A percentile compares a stretch with the other conserved stretches of the same genome.
These are phyloP conservation scores for Lordiphosa andalusiaca DNA, from an alignment of 2,888 invertebrate species.

Conservation along the genomic window DNA sequence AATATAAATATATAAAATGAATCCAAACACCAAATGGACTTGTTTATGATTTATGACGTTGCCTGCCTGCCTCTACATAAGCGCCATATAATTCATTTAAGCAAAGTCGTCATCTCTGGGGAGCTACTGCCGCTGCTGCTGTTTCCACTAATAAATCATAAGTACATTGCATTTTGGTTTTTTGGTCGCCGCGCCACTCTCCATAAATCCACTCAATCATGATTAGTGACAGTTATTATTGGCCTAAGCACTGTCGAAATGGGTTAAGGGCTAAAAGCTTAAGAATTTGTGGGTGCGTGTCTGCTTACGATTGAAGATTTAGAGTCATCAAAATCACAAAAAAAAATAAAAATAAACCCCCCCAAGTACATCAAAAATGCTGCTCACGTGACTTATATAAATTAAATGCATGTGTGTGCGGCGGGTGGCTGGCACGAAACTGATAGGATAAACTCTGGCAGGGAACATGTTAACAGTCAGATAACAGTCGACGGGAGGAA, in stretches of 20 bases:
- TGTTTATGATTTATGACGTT: constrained; percentile 6
- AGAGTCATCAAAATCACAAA: constrained; percentile 51
- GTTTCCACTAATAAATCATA: constrained; percentile 8
- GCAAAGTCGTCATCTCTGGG: constrained; percentile 1
- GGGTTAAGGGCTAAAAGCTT: constrained; percentile 4
- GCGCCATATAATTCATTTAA: constrained; percentile 6
- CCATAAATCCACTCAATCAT: constrained; percentile 64
- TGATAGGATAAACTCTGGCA: constrained; percentile 17
- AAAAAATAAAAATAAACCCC: constrained; percentile 16
- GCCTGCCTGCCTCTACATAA: neutral
- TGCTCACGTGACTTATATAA: constrained; percentile 68
- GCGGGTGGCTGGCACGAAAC: constrained; percentile 25
- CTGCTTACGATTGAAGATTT: constrained; percentile 19
- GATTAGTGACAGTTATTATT: constrained; percentile 68
- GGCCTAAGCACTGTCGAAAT: constrained; percentile 40
- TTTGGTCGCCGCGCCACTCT: neutral
- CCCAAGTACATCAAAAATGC: constrained; percentile 53
- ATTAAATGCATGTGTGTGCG: constrained; percentile 49
- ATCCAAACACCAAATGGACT: constrained; percentile 1
- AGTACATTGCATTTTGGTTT: neutral
- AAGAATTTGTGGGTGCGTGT: constrained; percentile 1
- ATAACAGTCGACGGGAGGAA: constrained; percentile 21
- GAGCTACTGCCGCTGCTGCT: constrained; percentile 1
- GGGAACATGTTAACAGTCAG: constrained; percentile 32
- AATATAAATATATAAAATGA: neutral